A percentile compares a stretch with the other conserved stretches of the same genome.
These are phyloP conservation scores for Neodontobutis hainanensis DNA, from an alignment of 2,113 vertebrate genomes.

Conservation along the genomic window DNA sequence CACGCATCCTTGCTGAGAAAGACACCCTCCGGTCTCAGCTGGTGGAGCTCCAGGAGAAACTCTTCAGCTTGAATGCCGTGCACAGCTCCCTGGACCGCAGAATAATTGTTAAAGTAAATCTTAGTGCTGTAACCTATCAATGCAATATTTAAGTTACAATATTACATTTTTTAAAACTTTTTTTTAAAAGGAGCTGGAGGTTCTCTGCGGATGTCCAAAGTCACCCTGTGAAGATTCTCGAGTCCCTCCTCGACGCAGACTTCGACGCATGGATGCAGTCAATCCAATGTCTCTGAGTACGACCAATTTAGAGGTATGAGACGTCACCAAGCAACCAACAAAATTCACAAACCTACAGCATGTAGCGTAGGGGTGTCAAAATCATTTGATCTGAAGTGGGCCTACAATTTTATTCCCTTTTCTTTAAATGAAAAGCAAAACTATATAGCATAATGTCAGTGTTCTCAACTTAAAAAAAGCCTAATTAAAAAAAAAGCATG, in stretches of 20 bases:
- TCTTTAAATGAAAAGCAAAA: too few species aligned
- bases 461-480: too few species aligned
- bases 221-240: slow-evolving; percentile 34
- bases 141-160: background rate
- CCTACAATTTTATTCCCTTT: too few species aligned
- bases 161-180: background rate
- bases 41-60: slow-evolving; percentile 81
- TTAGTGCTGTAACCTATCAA: background rate
- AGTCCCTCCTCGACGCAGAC: slow-evolving; percentile 24
- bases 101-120: slow-evolving; percentile 41
- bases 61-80: slow-evolving; percentile 69
- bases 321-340: background rate
- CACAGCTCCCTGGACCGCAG: background rate
- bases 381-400: too few species aligned
- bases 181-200: slow-evolving; percentile 25
- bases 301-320: slow-evolving; percentile 44
- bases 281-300: slow-evolving; percentile 28
- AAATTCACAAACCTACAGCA: too few species aligned
- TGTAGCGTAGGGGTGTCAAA: too few species aligned
- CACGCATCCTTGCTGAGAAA: slow-evolving; percentile 84
- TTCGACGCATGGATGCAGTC: slow-evolving; percentile 65
- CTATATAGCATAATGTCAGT: too few species aligned
- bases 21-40: slow-evolving; percentile 83
- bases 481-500: too few species aligned
- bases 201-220: slow-evolving; percentile 10